Conservation (phyloP, 2,113 vertebrate genomes). For the Diadophis punctatus region DNA sequence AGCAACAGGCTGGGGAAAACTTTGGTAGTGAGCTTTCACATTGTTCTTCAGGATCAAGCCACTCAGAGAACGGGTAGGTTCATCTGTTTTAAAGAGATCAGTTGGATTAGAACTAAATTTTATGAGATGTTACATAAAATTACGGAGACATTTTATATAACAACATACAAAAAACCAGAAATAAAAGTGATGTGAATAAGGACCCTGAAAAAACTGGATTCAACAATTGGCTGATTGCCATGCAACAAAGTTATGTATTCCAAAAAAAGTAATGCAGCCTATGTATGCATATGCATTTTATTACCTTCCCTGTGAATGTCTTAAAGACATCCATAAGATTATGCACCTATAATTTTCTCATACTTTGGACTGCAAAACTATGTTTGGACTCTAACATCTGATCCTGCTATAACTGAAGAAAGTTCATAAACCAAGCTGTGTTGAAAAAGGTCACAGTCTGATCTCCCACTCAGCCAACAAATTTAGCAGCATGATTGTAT, state of each 20-base stretch:
- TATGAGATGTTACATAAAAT: not conserved
- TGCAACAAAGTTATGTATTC: not conserved
- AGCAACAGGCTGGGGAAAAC: conserved; percentile 86
- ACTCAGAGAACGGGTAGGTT: conserved; percentile 90
- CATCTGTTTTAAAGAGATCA: conserved; percentile 67
- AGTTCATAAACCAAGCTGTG: not conserved
- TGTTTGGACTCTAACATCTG: not conserved
- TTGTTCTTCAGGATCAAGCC: conserved; percentile 97
- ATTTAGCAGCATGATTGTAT: not conserved
- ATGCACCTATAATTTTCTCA: not conserved
- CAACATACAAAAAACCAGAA: not conserved
- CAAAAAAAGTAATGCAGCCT: not conserved
- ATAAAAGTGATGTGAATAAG: not conserved
- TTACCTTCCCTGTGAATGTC: not conserved
- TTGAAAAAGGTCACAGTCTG: not conserved
- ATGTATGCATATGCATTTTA: not conserved
- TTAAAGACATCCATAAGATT: not conserved
- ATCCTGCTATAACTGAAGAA: not conserved
- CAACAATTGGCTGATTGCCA: not conserved
- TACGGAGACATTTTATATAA: not conserved
- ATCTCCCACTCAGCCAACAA: not conserved
- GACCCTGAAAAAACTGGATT: not conserved
- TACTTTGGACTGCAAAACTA: not conserved
- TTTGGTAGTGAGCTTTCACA: conserved; percentile 94
- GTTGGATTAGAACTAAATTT: not conserved